Conservation (phyloP, 2,113 vertebrate genomes). For the Dipodomys spectabilis region DNA sequence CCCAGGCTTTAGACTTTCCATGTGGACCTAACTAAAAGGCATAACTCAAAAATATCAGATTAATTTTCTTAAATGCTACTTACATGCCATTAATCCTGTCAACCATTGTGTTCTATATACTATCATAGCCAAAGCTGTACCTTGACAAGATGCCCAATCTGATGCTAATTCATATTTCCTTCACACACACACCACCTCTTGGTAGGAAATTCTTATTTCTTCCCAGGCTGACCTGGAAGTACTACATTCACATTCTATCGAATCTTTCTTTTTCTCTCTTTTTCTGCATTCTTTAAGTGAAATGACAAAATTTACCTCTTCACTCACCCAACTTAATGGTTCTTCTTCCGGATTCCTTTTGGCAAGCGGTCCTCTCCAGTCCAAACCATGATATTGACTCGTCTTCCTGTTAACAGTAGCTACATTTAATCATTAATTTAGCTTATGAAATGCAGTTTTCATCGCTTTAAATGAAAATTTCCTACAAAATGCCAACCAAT, state of each 20-base stretch:
- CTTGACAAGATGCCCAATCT: background rate
- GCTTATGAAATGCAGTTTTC: accelerated
- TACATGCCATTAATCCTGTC: background rate
- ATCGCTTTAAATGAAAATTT: background rate
- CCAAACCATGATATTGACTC: accelerated
- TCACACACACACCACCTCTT: background rate
- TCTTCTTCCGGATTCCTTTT: background rate
- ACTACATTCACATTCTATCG: background rate
- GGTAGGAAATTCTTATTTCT: background rate
- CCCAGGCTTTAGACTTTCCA: background rate
- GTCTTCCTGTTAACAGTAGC: accelerated
- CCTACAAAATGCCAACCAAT: no score
- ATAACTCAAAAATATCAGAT: background rate
- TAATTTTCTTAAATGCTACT: background rate
- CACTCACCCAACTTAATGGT: background rate
- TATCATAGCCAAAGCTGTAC: background rate
- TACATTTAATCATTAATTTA: background rate
- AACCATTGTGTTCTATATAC: background rate
- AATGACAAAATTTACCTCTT: accelerated
- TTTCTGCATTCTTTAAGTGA: background rate
- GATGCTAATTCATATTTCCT: background rate
- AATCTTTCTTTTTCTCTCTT: no score
- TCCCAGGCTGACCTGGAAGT: accelerated
- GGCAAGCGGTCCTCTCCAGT: background rate
- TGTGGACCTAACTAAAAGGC: background rate